A percentile compares a stretch with the other conserved stretches of the same genome.
phyloP scores from a whole-genome alignment of 2,888 invertebrate species.

The Galerucella nymphaeae region DNA sequence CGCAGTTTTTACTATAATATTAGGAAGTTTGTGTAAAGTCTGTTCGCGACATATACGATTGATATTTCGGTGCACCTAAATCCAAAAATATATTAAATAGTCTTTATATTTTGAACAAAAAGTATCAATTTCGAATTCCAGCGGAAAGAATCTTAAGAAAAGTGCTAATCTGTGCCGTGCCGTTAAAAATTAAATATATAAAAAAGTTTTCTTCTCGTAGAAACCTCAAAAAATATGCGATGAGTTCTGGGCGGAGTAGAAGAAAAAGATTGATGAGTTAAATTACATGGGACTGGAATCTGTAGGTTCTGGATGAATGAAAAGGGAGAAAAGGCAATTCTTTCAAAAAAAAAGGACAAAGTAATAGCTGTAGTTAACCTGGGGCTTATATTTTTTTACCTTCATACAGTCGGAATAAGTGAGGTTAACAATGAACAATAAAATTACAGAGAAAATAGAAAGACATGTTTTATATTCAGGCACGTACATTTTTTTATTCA shows the following conservation, averaged over 20 bases:
- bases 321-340: neutral
- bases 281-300: conserved; percentile 5
- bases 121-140: neutral
- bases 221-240: conserved; percentile 5
- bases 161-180: neutral
- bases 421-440: neutral
- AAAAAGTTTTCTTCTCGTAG: neutral
- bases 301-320: neutral
- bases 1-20: too few species aligned
- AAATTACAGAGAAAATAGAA: neutral
- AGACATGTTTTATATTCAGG: neutral
- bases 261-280: conserved; percentile 14
- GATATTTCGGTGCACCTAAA: too few species aligned
- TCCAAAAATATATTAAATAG: too few species aligned
- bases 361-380: neutral
- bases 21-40: too few species aligned
- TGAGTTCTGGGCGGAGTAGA: conserved; percentile 1
- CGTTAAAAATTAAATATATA: neutral
- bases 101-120: neutral
- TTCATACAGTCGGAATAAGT: neutral
- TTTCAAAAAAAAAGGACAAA: neutral
- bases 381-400: neutral
- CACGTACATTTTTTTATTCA: neutral
- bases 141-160: neutral
- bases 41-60: too few species aligned